phyloP scores from a whole-genome alignment of 2,113 vertebrate genomes.

The Phyllostomus discolor region DNA sequence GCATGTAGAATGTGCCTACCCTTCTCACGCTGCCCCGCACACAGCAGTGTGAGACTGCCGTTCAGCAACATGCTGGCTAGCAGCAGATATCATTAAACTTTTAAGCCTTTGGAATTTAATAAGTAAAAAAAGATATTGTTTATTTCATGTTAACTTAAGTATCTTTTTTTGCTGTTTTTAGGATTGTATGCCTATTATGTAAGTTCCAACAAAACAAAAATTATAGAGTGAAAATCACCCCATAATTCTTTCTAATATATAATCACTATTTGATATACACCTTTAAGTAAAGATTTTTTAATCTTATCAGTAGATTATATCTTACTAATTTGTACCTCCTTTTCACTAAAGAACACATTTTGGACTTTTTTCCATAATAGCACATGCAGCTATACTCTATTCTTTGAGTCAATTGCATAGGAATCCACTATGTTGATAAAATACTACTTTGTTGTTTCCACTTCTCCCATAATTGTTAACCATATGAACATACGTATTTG shows the following conservation, averaged over 20 bases:
- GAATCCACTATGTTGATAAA: not conserved
- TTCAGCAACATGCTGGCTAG: not conserved
- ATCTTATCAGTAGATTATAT: not conserved
- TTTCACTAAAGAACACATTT: constrained; percentile 2
- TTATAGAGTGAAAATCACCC: not conserved
- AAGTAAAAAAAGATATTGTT: not conserved
- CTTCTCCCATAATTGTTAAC: not conserved
- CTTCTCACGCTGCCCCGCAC: not conserved
- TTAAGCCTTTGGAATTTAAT: not conserved
- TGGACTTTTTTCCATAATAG: not conserved
- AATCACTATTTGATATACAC: not conserved
- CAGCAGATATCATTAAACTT: not conserved
- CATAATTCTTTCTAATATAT: not conserved
- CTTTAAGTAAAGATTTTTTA: not conserved
- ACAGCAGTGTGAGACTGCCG: not conserved
- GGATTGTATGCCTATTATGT: not conserved
- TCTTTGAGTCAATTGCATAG: not conserved
- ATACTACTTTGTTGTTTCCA: not conserved
- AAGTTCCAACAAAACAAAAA: not conserved
- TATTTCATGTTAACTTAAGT: not conserved
- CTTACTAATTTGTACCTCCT: not conserved
- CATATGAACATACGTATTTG: not conserved
- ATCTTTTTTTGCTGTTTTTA: not conserved
- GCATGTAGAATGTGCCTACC: not conserved
- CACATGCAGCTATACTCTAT: not conserved